phyloP scores from a whole-genome alignment of 2,113 vertebrate genomes.

The Daboia siamensis region DNA sequence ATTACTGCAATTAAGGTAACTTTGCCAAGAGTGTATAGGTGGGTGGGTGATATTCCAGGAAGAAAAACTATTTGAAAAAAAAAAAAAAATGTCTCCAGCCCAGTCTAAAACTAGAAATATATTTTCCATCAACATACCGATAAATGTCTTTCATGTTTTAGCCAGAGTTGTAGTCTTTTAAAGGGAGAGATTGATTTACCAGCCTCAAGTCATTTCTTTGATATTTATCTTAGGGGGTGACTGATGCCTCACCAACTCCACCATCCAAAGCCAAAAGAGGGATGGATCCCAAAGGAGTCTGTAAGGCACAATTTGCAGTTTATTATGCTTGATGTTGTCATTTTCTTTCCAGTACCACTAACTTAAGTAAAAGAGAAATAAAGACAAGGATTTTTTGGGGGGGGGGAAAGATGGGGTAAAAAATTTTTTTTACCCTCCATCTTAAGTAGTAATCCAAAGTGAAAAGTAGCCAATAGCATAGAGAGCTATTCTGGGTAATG shows the following conservation, averaged over 20 bases:
- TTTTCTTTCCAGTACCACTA: neutral
- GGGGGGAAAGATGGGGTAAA: neutral
- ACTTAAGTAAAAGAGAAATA: neutral
- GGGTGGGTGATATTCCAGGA: conserved; percentile 12
- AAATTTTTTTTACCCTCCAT: neutral
- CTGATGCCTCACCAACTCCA: conserved; percentile 47
- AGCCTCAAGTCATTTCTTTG: conserved; percentile 36
- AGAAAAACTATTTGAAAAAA: conserved; percentile 22
- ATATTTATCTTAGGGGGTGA: conserved; percentile 35
- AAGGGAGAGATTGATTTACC: conserved; percentile 49
- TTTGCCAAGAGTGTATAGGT: conserved; percentile 9
- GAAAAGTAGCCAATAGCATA: neutral
- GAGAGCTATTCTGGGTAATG: neutral
- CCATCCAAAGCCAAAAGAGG: conserved; percentile 39
- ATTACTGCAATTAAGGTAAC: conserved; percentile 25
- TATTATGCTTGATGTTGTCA: conserved; percentile 54
- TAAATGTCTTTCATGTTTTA: conserved; percentile 56
- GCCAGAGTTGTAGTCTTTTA: conserved; percentile 32
- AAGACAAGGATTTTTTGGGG: neutral
- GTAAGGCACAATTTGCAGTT: conserved; percentile 44
- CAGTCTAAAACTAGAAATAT: conserved; percentile 51
- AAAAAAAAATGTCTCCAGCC: conserved; percentile 43
- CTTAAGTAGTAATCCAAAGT: neutral
- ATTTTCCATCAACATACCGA: neutral
- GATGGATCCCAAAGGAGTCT: conserved; percentile 36